phyloP scores from a whole-genome alignment of 2,888 invertebrate genomes.

The Sipha maydis region DNA sequence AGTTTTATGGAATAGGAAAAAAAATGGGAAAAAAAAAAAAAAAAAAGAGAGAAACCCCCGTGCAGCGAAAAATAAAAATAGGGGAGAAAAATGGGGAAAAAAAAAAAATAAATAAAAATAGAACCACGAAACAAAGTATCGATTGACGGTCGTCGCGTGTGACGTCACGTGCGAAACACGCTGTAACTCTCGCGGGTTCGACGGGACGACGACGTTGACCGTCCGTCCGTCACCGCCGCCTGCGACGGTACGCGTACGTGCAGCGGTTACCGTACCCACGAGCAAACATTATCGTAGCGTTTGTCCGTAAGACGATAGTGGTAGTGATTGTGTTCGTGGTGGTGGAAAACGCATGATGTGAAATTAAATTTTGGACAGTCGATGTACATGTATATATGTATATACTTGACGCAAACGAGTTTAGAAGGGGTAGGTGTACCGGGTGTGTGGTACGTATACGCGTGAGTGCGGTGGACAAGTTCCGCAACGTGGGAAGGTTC shows the following conservation, averaged over 20 bases:
- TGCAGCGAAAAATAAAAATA: slow-evolving; percentile 15
- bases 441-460: not conserved
- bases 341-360: slow-evolving; percentile 3
- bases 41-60: no score
- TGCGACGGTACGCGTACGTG: not conserved
- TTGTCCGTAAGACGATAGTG: not conserved
- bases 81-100: slow-evolving; percentile 47
- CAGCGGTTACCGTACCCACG: not conserved
- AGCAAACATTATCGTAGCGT: not conserved
- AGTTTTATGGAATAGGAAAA: not conserved
- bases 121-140: slow-evolving; percentile 61
- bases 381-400: not conserved
- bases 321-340: no score
- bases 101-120: slow-evolving; percentile 42
- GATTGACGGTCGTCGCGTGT: slow-evolving; percentile 63
- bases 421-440: not conserved
- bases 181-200: not conserved
- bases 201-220: not conserved
- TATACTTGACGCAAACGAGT: not conserved
- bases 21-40: not conserved
- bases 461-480: not conserved
- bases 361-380: slow-evolving; percentile 44
- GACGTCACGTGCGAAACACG: slow-evolving; percentile 62
- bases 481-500: slow-evolving; percentile 20
- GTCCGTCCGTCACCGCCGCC: not conserved